These are phyloP conservation scores for Yponomeuta plumbellus DNA, from an alignment of 2,888 invertebrate genomes.

Conservation along the genomic window DNA sequence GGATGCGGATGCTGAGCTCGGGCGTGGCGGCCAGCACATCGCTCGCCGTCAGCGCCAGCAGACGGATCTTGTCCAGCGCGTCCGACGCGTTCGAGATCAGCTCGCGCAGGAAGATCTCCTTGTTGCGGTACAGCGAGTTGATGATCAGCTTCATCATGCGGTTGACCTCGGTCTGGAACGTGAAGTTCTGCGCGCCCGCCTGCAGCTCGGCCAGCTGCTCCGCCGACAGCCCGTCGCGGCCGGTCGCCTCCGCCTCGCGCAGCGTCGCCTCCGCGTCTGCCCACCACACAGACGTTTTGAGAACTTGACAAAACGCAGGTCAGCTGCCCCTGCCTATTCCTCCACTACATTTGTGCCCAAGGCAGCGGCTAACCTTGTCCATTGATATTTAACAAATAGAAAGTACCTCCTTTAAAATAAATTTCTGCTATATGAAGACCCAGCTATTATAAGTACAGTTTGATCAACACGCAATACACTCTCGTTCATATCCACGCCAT, in stretches of 20 bases:
- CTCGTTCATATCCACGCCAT: not conserved
- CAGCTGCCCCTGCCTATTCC: no score
- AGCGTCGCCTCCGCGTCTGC: slow-evolving; percentile 93
- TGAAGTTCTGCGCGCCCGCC: slow-evolving; percentile 90
- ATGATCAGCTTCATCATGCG: slow-evolving; percentile 99
- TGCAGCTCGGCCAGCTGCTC: slow-evolving; percentile 94
- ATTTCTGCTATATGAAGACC: no score
- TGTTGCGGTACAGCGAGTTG: slow-evolving; percentile 98
- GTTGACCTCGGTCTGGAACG: slow-evolving; percentile 99
- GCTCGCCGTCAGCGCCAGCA: slow-evolving; percentile 92
- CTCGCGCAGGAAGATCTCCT: slow-evolving; percentile 99
- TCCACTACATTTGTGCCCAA: no score
- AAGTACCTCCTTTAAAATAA: no score
- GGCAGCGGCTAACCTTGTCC: no score
- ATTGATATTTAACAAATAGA: no score
- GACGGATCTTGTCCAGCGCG: slow-evolving; percentile 97
- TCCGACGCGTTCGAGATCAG: slow-evolving; percentile 99
- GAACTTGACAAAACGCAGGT: no score
- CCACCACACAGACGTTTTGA: slow-evolving; percentile 17
- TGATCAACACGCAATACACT: no score
- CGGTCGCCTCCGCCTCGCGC: slow-evolving; percentile 97
- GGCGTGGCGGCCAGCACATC: slow-evolving; percentile 84
- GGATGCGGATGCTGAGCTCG: slow-evolving; percentile 91
- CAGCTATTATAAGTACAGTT: no score
- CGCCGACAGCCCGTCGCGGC: slow-evolving; percentile 95